Base-by-base conservation (phyloP, 1,140 invertebrate genomes). In the Mycetomoellerius zeteki region DNA sequence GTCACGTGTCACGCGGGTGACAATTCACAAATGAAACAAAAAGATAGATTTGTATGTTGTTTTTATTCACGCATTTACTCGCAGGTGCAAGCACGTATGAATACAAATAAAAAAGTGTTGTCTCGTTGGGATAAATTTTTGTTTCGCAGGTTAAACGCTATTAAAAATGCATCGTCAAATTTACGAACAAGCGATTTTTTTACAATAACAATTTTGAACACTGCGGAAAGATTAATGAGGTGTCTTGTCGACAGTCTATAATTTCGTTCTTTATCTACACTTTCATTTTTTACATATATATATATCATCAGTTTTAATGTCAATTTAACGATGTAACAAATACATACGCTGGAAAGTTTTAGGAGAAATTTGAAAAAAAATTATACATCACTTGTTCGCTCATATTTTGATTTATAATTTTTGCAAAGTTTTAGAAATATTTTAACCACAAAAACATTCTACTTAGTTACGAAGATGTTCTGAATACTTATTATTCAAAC, bases 21-120 rank as follows among this genome's bases (percentile, higher is more conserved):
- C 80, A 84, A 84, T 84, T 75, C 69, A 60, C 69, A 84, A 84
- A 84, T 72, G n/a, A 58, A 75, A 84, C 80, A 84, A 75, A 84
- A 84, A 84, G 69, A 37, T 71, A 75, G 69, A 84, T 73, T 60
- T 75, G 69, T 60, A 50, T 24, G 80, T 10, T 14, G 52, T n/a
- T 84, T 84, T 84, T 84, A 84, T 75, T 60, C 54, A n/a, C 37
- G 54, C 37, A 69, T 62, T 56, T 84, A 75, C 54, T 60, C 54
- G 24, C 54, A 30, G 54, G 50, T 62, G 69, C 58, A 84, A 84
- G 80, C 80, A 84, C 62, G 37, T 75, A 33, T 75, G 24, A 64
- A 47, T 47, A 60, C 24, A 75, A 73, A 73, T 37, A 60, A 43
- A 71, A 82, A 60, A 72, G 19, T 21, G 30, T 62, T 84, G 71